Evolutionary conservation across 1,140 invertebrate species (phyloP), one percentile per base, ranked within the genome.

Genomic region (Caenorhabditis inopinata): DNA sequence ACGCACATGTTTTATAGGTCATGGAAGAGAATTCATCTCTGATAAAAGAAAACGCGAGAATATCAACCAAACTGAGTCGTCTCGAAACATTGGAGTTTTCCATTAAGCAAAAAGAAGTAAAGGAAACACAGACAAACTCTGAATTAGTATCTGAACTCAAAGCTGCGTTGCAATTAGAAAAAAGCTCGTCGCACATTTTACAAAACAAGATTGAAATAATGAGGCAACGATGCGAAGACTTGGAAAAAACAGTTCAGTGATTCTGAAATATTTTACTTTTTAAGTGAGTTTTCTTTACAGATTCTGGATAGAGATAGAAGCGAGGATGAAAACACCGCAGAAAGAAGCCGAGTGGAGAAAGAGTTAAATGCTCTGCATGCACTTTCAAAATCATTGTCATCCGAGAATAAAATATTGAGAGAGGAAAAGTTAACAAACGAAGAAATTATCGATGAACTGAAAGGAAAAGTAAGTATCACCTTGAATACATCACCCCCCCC

Each of bases 371-470:
- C 58, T 7, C 32, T 68, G 23, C 58, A 68, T 68, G 58, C 58
- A 38, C 58, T 68, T 38, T 68, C 58, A 0, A 68, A 68, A 42
- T 68, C 58, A 6, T 25, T 68, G 11, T 68, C 58, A 2, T n/a
- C 58, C 0, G 58, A 68, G n/a, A 68, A 68, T 21, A 68, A 68
- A 42, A 9, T 68, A 1, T 18, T 68, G 18, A 35, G 58, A 38
- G 58, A 68, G n/a, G 58, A 68, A 21, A 68, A 68, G 21, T 29
- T 68, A 38, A 42, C n/a, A 16, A 68, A 68, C 23, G 58, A 68
- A 42, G 58, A 68, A 27, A 68, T 68, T 42, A 68, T 68, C 11
- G 58, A 68, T 38, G 58, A 68, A 21, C 58, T 68, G 9, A 68
- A 68, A 68, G 58, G 58, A 42, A 68, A 68, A 38, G 58, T 68